phyloP scores from a whole-genome alignment of 2,113 vertebrate species.

The Zosterops hypoxanthus region DNA sequence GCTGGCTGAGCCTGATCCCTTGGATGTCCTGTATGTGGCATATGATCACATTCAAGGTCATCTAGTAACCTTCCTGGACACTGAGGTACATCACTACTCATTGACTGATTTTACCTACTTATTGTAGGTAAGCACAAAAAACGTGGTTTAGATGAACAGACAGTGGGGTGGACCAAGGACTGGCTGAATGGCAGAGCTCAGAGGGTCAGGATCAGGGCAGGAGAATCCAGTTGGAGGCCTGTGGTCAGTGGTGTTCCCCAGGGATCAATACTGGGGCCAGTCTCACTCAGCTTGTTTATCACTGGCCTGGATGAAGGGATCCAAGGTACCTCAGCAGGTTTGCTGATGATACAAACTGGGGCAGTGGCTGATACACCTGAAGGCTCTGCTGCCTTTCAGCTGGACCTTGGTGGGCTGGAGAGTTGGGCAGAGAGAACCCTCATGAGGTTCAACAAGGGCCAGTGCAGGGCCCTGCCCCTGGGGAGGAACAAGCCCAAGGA shows the following conservation, averaged over 20 bases:
- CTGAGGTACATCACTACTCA: neutral
- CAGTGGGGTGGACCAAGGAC: neutral
- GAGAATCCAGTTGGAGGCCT: neutral
- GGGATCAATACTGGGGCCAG: neutral
- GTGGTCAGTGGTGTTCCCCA: neutral
- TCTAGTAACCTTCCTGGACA: neutral
- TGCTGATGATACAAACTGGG: neutral
- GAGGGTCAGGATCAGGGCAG: neutral
- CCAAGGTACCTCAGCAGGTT: neutral
- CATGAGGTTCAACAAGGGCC: no score
- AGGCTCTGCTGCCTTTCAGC: no score
- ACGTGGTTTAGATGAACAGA: neutral
- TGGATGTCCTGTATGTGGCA: neutral
- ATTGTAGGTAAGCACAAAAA: neutral
- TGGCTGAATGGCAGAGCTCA: neutral
- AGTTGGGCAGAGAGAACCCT: no score
- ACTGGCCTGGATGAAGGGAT: neutral
- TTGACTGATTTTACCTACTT: neutral
- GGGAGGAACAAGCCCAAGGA: no score
- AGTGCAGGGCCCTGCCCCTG: no score
- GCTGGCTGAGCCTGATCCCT: neutral
- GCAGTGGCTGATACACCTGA: no score
- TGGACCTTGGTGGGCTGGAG: no score
- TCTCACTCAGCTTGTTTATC: neutral
- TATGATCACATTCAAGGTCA: neutral